A percentile compares a stretch with the other conserved stretches of the same genome.
phyloP scores from a whole-genome alignment of 2,888 invertebrate genomes.

The Lamproptera curius region DNA sequence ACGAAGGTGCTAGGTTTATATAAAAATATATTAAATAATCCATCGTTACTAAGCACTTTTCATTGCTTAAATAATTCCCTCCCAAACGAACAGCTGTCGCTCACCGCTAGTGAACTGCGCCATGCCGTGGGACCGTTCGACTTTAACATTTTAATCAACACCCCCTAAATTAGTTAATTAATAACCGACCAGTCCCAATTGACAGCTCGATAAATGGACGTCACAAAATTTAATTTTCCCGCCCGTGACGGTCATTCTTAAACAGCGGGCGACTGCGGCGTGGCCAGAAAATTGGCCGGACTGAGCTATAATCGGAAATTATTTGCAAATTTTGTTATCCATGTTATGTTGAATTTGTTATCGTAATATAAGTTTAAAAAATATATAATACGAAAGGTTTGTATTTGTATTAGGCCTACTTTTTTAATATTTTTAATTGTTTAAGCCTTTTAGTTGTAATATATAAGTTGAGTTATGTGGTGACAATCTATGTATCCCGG shows the following conservation, averaged over 20 bases:
- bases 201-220: conserved; percentile 46
- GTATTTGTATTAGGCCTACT: too few species aligned
- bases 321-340: too few species aligned
- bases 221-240: conserved; percentile 44
- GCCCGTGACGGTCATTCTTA: conserved; percentile 36
- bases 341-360: too few species aligned
- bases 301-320: too few species aligned
- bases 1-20: not conserved
- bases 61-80: not conserved
- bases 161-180: conserved; percentile 38
- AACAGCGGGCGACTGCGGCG: conserved; percentile 24
- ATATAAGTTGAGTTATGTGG: too few species aligned
- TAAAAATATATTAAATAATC: not conserved
- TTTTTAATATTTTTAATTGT: too few species aligned
- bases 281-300: conserved; percentile 11
- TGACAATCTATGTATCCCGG: too few species aligned
- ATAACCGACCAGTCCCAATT: conserved; percentile 33
- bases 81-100: not conserved
- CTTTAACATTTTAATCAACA: conserved; percentile 29
- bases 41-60: too few species aligned
- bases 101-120: too few species aligned
- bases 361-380: too few species aligned
- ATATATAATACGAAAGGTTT: too few species aligned
- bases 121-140: not conserved
- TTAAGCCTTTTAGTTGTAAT: too few species aligned